These are phyloP conservation scores for Oceanodroma tethys DNA, from an alignment of 2,113 vertebrate genomes.

Conservation along the genomic window DNA sequence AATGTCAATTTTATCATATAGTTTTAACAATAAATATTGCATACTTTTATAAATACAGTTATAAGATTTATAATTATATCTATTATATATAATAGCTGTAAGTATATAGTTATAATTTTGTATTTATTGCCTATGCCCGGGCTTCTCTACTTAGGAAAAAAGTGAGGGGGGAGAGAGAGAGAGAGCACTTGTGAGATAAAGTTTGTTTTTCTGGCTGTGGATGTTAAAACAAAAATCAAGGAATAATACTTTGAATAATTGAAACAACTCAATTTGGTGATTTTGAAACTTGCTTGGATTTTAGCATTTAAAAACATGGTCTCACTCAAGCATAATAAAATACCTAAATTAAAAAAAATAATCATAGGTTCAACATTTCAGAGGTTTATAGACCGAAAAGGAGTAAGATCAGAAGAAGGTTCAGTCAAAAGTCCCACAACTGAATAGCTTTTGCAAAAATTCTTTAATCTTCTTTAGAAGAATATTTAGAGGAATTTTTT, in stretches of 20 bases:
- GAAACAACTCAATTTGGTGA: not conserved
- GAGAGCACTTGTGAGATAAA: not conserved
- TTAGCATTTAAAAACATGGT: not conserved
- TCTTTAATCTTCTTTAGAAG: not conserved
- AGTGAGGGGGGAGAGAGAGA: rapidly evolving
- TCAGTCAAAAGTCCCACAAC: not conserved
- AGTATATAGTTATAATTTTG: not conserved
- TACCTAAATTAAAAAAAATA: not conserved
- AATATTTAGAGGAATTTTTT: not conserved
- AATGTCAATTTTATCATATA: not conserved
- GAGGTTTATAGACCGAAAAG: not conserved
- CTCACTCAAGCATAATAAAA: not conserved
- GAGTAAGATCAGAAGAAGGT: not conserved
- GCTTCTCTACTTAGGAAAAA: not conserved
- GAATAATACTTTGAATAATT: not conserved
- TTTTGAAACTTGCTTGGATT: not conserved
- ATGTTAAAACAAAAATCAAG: not conserved
- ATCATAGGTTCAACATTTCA: not conserved
- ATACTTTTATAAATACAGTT: not conserved
- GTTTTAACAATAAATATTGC: not conserved
- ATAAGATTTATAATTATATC: not conserved
- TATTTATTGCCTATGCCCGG: not conserved
- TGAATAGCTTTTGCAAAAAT: not conserved
- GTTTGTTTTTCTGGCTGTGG: not conserved
- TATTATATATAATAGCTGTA: not conserved